These are phyloP conservation scores for Crenichthys baileyi DNA, from an alignment of 2,797 vertebrate species.

Conservation along the genomic window DNA sequence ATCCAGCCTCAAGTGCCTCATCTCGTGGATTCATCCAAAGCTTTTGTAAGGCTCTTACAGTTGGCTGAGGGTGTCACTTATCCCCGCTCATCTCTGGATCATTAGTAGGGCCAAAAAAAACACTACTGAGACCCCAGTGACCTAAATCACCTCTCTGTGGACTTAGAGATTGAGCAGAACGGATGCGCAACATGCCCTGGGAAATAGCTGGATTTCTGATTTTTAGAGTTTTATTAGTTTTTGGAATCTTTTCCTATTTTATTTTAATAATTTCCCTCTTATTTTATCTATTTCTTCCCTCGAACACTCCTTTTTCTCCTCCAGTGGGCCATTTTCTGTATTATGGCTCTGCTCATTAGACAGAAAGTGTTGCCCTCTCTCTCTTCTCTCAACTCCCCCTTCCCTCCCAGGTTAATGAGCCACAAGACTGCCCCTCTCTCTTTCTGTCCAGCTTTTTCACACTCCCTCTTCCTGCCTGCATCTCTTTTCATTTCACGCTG, in stretches of 20 bases:
- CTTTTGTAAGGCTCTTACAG: conserved; percentile 70
- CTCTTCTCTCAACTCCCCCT: conserved; percentile 51
- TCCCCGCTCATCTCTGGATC: conserved; percentile 72
- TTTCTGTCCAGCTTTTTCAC: conserved; percentile 48
- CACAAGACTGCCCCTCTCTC: conserved; percentile 54
- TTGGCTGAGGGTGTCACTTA: conserved; percentile 58
- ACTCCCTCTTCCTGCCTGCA: conserved; percentile 61
- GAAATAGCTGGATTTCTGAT: not conserved
- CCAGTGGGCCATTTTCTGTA: conserved; percentile 62
- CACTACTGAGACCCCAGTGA: conserved; percentile 50
- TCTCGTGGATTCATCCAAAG: conserved; percentile 59
- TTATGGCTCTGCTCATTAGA: conserved; percentile 68
- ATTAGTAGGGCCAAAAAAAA: conserved; percentile 46
- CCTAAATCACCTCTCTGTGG: conserved; percentile 44
- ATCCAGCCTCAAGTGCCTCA: conserved; percentile 40
- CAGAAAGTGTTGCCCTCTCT: conserved; percentile 59
- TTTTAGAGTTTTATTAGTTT: not conserved
- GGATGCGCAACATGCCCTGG: conserved; percentile 1
- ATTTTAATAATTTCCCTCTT: not conserved
- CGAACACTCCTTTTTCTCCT: conserved; percentile 26
- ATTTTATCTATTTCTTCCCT: conserved; percentile 1
- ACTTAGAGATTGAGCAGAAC: conserved; percentile 22
- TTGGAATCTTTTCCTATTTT: not conserved
- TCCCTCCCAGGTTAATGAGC: conserved; percentile 71
- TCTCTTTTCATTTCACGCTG: conserved; percentile 56